A percentile compares a stretch with the other conserved stretches of the same genome.
phyloP scores from a whole-genome alignment of 2,888 invertebrate species.

The Cosmia pyralina region DNA sequence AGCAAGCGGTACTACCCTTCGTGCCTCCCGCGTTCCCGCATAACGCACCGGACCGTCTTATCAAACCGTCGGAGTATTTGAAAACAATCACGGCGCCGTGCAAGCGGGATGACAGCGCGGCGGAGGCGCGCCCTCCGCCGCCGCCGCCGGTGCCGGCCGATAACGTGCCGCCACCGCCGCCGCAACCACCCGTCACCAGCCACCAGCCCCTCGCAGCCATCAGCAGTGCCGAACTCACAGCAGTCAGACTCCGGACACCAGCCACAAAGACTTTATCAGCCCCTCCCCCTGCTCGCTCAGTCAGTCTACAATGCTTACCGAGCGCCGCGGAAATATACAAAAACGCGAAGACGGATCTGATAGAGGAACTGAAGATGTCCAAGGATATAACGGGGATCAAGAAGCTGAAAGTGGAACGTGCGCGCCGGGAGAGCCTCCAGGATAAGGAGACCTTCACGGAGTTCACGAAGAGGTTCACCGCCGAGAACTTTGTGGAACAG shows the following conservation, averaged over 20 bases:
- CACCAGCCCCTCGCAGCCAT: conserved; percentile 95
- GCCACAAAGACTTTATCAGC: conserved; percentile 96
- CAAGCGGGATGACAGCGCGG: conserved; percentile 88
- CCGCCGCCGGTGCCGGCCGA: conserved; percentile 88
- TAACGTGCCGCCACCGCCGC: conserved; percentile 80
- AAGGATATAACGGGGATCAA: conserved; percentile 98
- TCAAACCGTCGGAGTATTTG: conserved; percentile 97
- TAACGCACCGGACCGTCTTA: conserved; percentile 95
- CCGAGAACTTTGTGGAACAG: conserved; percentile 97
- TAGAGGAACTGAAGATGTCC: conserved; percentile 97
- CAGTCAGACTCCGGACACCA: conserved; percentile 94
- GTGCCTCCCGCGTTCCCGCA: conserved; percentile 97
- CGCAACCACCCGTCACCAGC: conserved; percentile 72
- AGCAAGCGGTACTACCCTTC: conserved; percentile 96
- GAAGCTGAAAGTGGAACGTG: conserved; percentile 97
- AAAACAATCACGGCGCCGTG: conserved; percentile 94
- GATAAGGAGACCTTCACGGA: conserved; percentile 96
- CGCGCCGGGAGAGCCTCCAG: conserved; percentile 94
- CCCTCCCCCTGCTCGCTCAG: conserved; percentile 92
- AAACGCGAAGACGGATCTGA: conserved; percentile 95
- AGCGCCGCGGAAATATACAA: conserved; percentile 92
- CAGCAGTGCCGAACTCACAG: conserved; percentile 96
- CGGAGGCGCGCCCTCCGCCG: conserved; percentile 91
- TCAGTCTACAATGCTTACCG: conserved; percentile 93
- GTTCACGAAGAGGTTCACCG: conserved; percentile 95